Evolutionary conservation across 2,113 vertebrate genomes (phyloP), one percentile per base, ranked within the genome.

Genomic region (Camarhynchus parvulus): DNA sequence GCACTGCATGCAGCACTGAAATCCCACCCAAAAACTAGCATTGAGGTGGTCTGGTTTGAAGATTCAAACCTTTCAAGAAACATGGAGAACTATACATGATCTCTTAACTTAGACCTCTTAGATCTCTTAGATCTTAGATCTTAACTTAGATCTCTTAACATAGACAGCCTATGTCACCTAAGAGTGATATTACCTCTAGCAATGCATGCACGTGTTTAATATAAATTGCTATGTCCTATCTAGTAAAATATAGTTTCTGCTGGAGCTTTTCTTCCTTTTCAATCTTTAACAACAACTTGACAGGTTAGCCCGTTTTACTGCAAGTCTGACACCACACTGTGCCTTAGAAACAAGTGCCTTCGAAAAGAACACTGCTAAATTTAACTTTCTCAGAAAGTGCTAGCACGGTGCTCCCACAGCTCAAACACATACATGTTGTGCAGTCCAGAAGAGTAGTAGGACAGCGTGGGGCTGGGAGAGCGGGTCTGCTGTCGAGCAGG

Each of bases 401-500:
- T 39, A 50, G 69, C 9, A 16, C 0, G 2, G 41, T 24, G 75
- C 49, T 76, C 89, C 70, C 46, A 20, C 30, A 73, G 74, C 46
- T 55, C 49, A 9, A 21, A 50, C 77, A 98, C 99, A 98, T 98
- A 99, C 99, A 99, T 99, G 98, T 96, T 99, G 96, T 99, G 99
- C 76, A 99, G 98, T 81, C 99, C 99, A 44, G 99, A 99, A 10
- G 99, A 99, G 91, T 99, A 99, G 95, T 99, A 99, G 68, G 99
- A 99, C 64, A 99, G 98, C 19, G 99, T 99, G 42, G 99, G 99
- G 97, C 99, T 99, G 31, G 99, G 99, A 94, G 99, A 99, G 35
- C 99, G 99, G 2, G 99, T 98, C 94, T 99, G 99, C 63, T 98
- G 98, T 37, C 99, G 98, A 13, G 98, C 97, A 33, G 98, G 97